phyloP scores from a whole-genome alignment of 2,797 vertebrate species.

The Poeciliopsis gracilis region DNA sequence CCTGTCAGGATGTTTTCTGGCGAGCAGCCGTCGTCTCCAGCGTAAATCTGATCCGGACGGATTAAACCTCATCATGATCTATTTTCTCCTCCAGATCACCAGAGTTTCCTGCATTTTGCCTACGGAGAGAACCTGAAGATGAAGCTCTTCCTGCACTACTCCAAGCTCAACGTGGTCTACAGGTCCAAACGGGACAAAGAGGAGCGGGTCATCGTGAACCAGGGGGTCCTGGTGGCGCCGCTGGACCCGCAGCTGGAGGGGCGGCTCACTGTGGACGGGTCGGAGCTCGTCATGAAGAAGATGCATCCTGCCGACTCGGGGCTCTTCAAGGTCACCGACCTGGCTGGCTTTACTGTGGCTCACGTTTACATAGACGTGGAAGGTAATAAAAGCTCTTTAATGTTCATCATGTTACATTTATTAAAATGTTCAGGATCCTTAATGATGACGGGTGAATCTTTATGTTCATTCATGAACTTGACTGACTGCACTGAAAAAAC shows the following conservation, averaged over 20 bases:
- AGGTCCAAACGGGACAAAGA: slow-evolving; percentile 61
- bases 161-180: slow-evolving; percentile 71
- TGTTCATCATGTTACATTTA: neutral
- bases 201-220: slow-evolving; percentile 66
- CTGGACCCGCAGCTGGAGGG: slow-evolving; percentile 73
- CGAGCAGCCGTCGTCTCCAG: neutral
- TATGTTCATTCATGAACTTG: neutral
- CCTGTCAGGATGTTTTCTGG: neutral
- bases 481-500: neutral
- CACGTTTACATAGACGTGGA: slow-evolving; percentile 73
- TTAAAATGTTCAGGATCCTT: neutral
- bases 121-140: slow-evolving; percentile 72
- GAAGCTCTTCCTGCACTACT: slow-evolving; percentile 69
- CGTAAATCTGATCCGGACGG: neutral
- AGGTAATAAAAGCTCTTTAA: slow-evolving; percentile 49
- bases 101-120: slow-evolving; percentile 57
- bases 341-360: slow-evolving; percentile 75
- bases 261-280: slow-evolving; percentile 69
- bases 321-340: slow-evolving; percentile 75
- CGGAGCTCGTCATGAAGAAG: slow-evolving; percentile 71
- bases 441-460: neutral
- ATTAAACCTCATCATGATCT: neutral
- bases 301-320: slow-evolving; percentile 64
- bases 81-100: slow-evolving; percentile 70
- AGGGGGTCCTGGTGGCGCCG: slow-evolving; percentile 61